phyloP scores from a whole-genome alignment of 2,888 invertebrate genomes.

The Abrostola triplasia region DNA sequence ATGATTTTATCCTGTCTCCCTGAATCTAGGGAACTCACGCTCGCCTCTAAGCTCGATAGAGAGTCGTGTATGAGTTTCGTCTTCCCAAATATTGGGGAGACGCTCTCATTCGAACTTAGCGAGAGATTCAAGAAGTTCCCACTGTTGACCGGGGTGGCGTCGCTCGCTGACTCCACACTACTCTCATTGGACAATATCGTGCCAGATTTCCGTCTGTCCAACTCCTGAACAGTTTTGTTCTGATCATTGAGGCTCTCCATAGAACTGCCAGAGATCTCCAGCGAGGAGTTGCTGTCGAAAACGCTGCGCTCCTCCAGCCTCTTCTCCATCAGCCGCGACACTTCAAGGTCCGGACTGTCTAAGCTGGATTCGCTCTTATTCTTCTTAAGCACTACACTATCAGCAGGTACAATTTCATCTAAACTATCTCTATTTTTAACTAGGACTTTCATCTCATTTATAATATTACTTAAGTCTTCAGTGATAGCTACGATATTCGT shows the following conservation, averaged over 20 bases:
- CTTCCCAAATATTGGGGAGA: slow-evolving; percentile 83
- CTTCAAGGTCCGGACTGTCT: slow-evolving; percentile 87
- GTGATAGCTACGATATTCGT: slow-evolving; percentile 78
- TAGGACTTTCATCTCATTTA: slow-evolving; percentile 78
- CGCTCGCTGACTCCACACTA: slow-evolving; percentile 82
- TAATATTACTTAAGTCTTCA: slow-evolving; percentile 80
- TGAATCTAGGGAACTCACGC: slow-evolving; percentile 85
- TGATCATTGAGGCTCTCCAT: slow-evolving; percentile 83
- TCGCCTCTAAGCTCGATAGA: slow-evolving; percentile 83
- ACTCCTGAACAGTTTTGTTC: slow-evolving; percentile 69
- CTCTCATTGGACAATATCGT: slow-evolving; percentile 76
- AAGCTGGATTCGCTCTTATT: slow-evolving; percentile 86
- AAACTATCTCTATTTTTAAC: slow-evolving; percentile 65
- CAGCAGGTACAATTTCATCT: slow-evolving; percentile 77
- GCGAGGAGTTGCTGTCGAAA: slow-evolving; percentile 82
- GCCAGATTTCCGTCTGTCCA: slow-evolving; percentile 77
- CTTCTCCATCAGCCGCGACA: slow-evolving; percentile 84
- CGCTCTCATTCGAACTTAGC: slow-evolving; percentile 84
- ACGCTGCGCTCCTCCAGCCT: slow-evolving; percentile 71
- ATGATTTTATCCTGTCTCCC: slow-evolving; percentile 77
- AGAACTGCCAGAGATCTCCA: slow-evolving; percentile 85
- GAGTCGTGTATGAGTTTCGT: slow-evolving; percentile 82
- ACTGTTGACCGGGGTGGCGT: slow-evolving; percentile 77
- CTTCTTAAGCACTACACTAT: slow-evolving; percentile 83
- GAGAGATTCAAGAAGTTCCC: slow-evolving; percentile 78